phyloP scores from a whole-genome alignment of 2,113 vertebrate genomes.

The Monopterus albus region DNA sequence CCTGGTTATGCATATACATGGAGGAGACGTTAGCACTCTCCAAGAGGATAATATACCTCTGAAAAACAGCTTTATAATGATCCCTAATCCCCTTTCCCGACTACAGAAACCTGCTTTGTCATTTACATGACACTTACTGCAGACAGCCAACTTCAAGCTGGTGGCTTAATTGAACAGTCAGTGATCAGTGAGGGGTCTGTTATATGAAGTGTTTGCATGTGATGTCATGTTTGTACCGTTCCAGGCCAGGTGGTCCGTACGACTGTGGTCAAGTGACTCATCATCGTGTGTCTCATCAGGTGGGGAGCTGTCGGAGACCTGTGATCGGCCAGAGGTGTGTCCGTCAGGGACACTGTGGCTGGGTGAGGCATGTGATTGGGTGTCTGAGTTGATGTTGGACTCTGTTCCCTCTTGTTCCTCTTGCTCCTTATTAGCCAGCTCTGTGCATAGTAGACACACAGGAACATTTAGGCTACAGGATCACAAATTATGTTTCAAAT shows the following conservation, averaged over 20 bases:
- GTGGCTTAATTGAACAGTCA: too few species aligned
- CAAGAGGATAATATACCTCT: too few species aligned
- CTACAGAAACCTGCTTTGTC: too few species aligned
- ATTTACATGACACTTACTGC: too few species aligned
- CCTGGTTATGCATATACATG: too few species aligned
- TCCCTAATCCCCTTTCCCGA: too few species aligned
- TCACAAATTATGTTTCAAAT: too few species aligned
- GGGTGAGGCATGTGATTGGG: constrained; percentile 37
- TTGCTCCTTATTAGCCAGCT: constrained; percentile 68
- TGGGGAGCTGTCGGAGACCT: constrained; percentile 12
- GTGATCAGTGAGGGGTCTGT: too few species aligned
- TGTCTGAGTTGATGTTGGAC: constrained; percentile 20
- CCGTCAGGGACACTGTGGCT: constrained; percentile 15
- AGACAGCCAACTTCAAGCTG: too few species aligned
- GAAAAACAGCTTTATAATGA: too few species aligned
- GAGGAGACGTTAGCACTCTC: too few species aligned
- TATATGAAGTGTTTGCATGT: rapidly evolving
- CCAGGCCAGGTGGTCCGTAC: constrained; percentile 55
- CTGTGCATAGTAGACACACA: constrained; percentile 49
- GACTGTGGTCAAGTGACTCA: constrained; percentile 25
- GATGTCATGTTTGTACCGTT: constrained; percentile 58
- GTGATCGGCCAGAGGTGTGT: constrained; percentile 36
- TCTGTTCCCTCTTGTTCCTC: constrained; percentile 40
- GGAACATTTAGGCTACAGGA: neutral
- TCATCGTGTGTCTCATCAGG: constrained; percentile 1